Evolutionary conservation across 2,797 vertebrate genomes (phyloP), one percentile per base, ranked within the genome.

Genomic region (Labroides dimidiatus): DNA sequence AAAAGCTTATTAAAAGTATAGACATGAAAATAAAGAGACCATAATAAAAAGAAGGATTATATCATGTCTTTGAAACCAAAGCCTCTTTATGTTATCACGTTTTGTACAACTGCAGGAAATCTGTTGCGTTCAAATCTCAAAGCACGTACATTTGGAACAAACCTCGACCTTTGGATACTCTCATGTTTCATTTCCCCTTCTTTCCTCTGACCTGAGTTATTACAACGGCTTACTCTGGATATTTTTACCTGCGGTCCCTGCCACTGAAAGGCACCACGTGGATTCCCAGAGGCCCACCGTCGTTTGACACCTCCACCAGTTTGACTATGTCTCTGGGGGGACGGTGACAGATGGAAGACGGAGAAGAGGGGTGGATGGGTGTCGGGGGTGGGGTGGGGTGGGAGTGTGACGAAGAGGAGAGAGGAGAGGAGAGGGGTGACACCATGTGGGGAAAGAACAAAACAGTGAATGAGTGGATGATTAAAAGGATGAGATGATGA

Each of bases 231-330:
- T 17, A 50, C 59, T 70, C 54, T n/a, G 49, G 64, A 19, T 48
- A 21, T 52, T 41, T 84, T 97, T 98, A 99, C 97, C 97, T 98
- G 94, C 96, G 96, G 59, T 97, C 96, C 84, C 94, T 94, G 85
- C 96, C 95, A 93, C 96, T 98, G 95, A 97, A 99, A 93, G 97
- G 97, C 93, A 99, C 97, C 93, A 99, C 97, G 89, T 99, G 97
- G 95, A 99, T 99, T 64, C 97, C 97, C 93, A 99, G 93, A 80
- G 96, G 97, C 85, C 97, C 96, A 5, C 97, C 97, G 72, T 97
- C 96, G 93, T 98, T 99, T 93, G 96, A 95, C 91, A 99, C 96
- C 91, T 98, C 96, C 70, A 99, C 97, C 88, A 97, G 94, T 94
- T 96, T 96, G 93, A 99, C 93, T 93, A 99, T 96, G 91, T 96